These are phyloP conservation scores for Dasyprocta punctata DNA, from an alignment of 2,113 vertebrate species.

Conservation along the genomic window DNA sequence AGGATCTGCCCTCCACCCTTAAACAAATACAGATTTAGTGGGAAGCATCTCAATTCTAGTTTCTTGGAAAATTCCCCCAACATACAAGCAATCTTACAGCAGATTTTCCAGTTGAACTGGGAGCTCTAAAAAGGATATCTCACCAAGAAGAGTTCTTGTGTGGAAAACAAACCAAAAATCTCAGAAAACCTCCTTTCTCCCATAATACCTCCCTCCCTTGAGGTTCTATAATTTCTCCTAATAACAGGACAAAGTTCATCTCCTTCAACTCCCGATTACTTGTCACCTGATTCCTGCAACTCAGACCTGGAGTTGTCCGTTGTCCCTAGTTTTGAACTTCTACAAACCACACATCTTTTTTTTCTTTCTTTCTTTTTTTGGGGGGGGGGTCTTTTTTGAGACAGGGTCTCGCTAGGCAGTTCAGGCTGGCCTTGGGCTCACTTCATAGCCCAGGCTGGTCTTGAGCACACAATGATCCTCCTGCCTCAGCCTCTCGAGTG, in stretches of 20 bases:
- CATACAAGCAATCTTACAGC: neutral
- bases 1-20: slow-evolving; percentile 97
- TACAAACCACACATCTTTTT: neutral
- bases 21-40: slow-evolving; percentile 65
- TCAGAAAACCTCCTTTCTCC: neutral
- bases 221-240: slow-evolving; percentile 24
- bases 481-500: neutral
- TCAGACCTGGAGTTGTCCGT: neutral
- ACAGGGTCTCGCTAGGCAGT: neutral
- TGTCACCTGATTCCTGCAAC: neutral
- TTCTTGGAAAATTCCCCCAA: slow-evolving; percentile 2
- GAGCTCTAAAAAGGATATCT: neutral
- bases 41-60: slow-evolving; percentile 58
- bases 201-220: neutral
- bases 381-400: slow-evolving; percentile 10
- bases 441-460: neutral
- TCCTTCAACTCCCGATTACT: neutral
- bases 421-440: neutral
- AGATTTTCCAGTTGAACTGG: neutral
- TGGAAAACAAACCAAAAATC: neutral
- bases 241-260: neutral
- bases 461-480: neutral
- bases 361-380: slow-evolving; percentile 18
- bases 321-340: neutral
- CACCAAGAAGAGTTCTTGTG: neutral